Conservation (phyloP, 2,113 vertebrate genomes). For the Catagonus wagneri region DNA sequence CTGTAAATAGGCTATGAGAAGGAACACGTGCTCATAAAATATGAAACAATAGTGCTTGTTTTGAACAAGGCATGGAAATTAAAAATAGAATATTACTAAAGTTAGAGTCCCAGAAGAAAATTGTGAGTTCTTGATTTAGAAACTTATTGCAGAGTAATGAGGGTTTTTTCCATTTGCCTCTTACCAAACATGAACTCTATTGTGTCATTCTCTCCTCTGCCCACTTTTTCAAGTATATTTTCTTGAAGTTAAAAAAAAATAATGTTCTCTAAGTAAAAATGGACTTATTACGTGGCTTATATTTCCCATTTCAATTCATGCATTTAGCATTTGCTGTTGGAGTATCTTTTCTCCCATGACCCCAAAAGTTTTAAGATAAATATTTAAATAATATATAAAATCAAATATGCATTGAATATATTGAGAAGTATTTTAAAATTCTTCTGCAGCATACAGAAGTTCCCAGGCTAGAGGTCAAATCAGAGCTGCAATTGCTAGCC, state of each 20-base stretch:
- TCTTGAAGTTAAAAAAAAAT: not conserved
- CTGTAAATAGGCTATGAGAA: slow-evolving; percentile 51
- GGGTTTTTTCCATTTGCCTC: not conserved
- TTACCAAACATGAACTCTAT: not conserved
- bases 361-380: not conserved
- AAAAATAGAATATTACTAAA: slow-evolving; percentile 70
- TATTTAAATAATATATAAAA: not conserved
- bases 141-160: slow-evolving; percentile 29
- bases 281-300: not conserved
- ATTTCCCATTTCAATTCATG: not conserved
- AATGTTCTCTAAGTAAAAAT: not conserved
- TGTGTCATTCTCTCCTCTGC: not conserved
- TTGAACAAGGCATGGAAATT: slow-evolving; percentile 36
- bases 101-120: slow-evolving; percentile 70
- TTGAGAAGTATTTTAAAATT: not conserved
- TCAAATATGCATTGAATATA: not conserved
- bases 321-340: not conserved
- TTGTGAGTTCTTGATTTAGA: slow-evolving; percentile 70
- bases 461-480: no score
- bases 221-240: slow-evolving; percentile 27
- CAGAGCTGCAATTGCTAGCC: no score
- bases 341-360: not conserved
- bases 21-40: slow-evolving; percentile 65
- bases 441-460: no score
- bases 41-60: slow-evolving; percentile 68